A percentile compares a stretch with the other conserved stretches of the same genome.
These are phyloP conservation scores for Calliopum simillimum DNA, from an alignment of 2,888 invertebrate species.

Conservation along the genomic window DNA sequence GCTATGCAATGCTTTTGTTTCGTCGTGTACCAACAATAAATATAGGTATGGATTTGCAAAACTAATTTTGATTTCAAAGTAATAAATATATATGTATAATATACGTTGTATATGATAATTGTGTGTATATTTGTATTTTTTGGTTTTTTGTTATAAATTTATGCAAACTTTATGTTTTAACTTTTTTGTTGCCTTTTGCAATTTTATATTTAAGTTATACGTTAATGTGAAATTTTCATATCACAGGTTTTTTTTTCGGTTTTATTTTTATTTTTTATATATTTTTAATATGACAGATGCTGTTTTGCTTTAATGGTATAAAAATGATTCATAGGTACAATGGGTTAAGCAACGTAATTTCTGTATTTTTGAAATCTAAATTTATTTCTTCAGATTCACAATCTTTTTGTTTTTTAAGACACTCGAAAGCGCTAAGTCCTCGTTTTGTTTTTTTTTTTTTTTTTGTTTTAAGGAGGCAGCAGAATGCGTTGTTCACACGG, in stretches of 20 bases:
- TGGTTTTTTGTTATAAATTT: slow-evolving; percentile 14
- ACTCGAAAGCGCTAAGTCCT: slow-evolving; percentile 52
- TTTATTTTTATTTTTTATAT: slow-evolving; percentile 33
- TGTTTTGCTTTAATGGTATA: slow-evolving; percentile 41
- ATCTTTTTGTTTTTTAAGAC: slow-evolving; percentile 57
- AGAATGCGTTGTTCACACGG: no score
- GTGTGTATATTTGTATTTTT: slow-evolving; percentile 30
- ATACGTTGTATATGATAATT: not conserved
- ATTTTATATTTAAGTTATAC: slow-evolving; percentile 7
- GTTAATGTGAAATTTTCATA: slow-evolving; percentile 49
- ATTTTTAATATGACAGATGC: slow-evolving; percentile 40
- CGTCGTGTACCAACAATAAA: not conserved
- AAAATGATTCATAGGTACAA: slow-evolving; percentile 48
- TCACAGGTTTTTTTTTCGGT: slow-evolving; percentile 49
- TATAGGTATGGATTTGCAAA: slow-evolving; percentile 14
- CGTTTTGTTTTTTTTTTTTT: not conserved
- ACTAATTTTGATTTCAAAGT: not conserved
- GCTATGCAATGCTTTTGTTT: not conserved
- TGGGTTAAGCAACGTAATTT: slow-evolving; percentile 42
- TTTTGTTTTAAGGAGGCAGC: no score
- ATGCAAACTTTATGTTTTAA: slow-evolving; percentile 1
- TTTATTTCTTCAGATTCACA: slow-evolving; percentile 39
- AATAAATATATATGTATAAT: not conserved
- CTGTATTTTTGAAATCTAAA: slow-evolving; percentile 48
- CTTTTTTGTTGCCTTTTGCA: slow-evolving; percentile 21